Percentiles rank a stretch among this genome's conserved stretches.
Evolutionary conservation across 2,888 invertebrate genomes (phyloP).

Genomic region (Scaeva pyrastri): DNA sequence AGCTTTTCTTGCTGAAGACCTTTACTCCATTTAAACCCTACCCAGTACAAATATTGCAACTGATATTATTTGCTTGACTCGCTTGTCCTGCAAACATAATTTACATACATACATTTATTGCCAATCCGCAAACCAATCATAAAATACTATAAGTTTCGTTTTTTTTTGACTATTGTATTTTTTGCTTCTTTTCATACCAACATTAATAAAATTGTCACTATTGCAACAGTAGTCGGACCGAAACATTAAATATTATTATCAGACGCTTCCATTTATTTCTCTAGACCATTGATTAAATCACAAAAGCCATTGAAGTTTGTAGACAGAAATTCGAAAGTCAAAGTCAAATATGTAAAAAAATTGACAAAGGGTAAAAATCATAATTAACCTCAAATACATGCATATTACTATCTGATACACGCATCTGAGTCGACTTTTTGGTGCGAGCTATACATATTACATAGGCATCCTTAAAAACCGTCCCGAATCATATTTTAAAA

Average conservation of each 20-base stretch:
- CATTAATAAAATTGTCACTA: slow-evolving; percentile 16
- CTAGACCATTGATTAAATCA: slow-evolving; percentile 65
- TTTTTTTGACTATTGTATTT: no score
- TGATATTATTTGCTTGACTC: slow-evolving; percentile 46
- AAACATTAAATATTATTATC: slow-evolving; percentile 49
- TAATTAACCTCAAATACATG: slow-evolving; percentile 40
- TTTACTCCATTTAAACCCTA: not conserved
- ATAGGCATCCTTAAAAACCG: slow-evolving; percentile 53
- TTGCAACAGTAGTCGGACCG: slow-evolving; percentile 65
- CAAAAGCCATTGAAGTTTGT: not conserved
- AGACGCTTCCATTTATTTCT: slow-evolving; percentile 61
- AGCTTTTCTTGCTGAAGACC: slow-evolving; percentile 46
- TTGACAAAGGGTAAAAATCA: slow-evolving; percentile 26
- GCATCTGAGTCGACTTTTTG: slow-evolving; percentile 36
- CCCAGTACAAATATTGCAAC: slow-evolving; percentile 31
- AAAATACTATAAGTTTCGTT: slow-evolving; percentile 15
- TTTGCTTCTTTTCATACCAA: not conserved
- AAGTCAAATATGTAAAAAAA: slow-evolving; percentile 16
- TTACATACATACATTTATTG: slow-evolving; percentile 10
- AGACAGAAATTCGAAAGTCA: slow-evolving; percentile 5
- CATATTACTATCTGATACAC: not conserved
- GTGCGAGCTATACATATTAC: slow-evolving; percentile 3
- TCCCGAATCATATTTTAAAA: not conserved
- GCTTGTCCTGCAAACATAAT: slow-evolving; percentile 36
- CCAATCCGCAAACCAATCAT: slow-evolving; percentile 35